These are phyloP conservation scores for Lepidothrix coronata DNA, from an alignment of 2,113 vertebrate genomes.

Conservation along the genomic window DNA sequence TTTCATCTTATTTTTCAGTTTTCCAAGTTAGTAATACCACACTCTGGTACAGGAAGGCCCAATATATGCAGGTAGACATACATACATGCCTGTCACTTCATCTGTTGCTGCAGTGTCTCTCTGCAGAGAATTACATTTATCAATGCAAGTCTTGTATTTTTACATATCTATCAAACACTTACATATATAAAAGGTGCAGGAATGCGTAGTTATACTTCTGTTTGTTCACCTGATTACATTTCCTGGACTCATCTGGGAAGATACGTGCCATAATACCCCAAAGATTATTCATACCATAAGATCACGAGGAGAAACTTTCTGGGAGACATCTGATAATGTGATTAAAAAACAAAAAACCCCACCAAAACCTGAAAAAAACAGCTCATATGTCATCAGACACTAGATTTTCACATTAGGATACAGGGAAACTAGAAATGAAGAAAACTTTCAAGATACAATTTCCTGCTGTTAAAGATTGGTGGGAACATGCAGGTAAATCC, in stretches of 20 bases:
- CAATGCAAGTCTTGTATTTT: not conserved
- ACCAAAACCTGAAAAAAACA: not conserved
- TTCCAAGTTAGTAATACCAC: not conserved
- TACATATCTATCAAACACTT: not conserved
- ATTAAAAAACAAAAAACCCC: not conserved
- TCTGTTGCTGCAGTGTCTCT: not conserved
- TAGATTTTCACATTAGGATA: not conserved
- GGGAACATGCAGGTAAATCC: not conserved
- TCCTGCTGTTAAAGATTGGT: not conserved
- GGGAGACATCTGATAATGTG: not conserved
- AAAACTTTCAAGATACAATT: not conserved
- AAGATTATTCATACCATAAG: not conserved
- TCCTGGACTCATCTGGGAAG: not conserved
- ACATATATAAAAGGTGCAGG: not conserved
- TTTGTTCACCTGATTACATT: not conserved
- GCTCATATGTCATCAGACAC: not conserved
- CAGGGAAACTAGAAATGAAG: not conserved
- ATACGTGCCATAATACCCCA: not conserved
- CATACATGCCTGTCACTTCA: not conserved
- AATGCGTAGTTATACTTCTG: not conserved
- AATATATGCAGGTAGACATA: not conserved
- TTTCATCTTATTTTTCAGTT: not conserved
- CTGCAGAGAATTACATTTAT: not conserved
- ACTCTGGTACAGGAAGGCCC: not conserved
- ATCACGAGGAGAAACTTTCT: not conserved